These are phyloP conservation scores for Tetragonisca angustula DNA, from an alignment of 2,888 invertebrate species.

Conservation along the genomic window DNA sequence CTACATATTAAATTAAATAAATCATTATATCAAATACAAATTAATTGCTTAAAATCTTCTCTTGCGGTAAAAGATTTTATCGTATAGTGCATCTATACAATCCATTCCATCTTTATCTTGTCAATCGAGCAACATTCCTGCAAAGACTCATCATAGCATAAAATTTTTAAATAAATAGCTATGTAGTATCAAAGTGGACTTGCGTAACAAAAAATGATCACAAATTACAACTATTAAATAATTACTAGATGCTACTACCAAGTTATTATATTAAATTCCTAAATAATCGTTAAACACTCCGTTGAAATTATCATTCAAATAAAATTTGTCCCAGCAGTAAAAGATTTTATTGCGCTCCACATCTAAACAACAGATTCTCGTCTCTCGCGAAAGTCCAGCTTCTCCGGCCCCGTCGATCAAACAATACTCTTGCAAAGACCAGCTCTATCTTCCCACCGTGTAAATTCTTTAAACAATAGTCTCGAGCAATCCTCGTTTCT, in stretches of 20 bases:
- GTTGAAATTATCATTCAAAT: too few relatives aligned
- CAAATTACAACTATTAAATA: too few relatives aligned
- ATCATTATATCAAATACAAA: not conserved
- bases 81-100: too few relatives aligned
- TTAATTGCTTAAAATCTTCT: not conserved
- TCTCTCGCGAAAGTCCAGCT: not conserved
- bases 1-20: too few relatives aligned
- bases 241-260: too few relatives aligned
- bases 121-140: not conserved
- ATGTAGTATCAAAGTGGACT: too few relatives aligned
- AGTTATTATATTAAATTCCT: too few relatives aligned
- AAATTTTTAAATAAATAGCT: too few relatives aligned
- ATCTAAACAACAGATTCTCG: not conserved
- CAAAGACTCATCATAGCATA: not conserved
- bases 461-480: not conserved
- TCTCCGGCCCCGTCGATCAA: not conserved
- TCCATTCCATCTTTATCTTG: not conserved
- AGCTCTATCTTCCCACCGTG: not conserved
- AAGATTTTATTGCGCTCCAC: too few relatives aligned
- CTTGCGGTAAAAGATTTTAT: not conserved
- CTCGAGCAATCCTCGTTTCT: slow-evolving; percentile 9
- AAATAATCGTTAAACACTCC: too few relatives aligned
- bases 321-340: too few relatives aligned
- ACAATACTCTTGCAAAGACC: not conserved
- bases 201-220: too few relatives aligned